Evolutionary conservation across 2,888 invertebrate species (phyloP).

Genomic region (Coronaproctus castanopsis): DNA sequence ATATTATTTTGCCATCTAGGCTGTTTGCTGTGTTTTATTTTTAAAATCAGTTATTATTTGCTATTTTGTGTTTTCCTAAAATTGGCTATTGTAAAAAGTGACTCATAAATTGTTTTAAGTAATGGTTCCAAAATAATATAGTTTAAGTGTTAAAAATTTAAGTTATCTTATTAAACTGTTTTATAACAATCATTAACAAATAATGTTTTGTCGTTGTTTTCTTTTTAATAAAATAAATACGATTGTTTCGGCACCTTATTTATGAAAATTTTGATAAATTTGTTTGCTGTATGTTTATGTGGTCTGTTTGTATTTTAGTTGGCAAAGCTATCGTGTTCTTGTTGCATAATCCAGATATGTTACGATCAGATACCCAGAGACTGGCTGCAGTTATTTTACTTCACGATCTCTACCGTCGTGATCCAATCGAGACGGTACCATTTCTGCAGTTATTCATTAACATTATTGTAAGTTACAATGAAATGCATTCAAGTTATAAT

Average conservation of each 20-base stretch:
- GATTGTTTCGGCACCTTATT: too few species aligned
- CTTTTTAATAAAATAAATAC: too few species aligned
- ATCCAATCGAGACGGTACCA: conserved; percentile 43
- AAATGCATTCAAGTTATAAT: too few species aligned
- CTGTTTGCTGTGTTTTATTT: background rate
- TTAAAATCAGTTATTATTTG: background rate
- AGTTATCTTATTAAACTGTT: too few species aligned
- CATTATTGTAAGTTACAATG: conserved; percentile 40
- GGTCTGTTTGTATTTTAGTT: conserved; percentile 33
- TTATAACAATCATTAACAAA: too few species aligned
- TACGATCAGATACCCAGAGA: conserved; percentile 43
- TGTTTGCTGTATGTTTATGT: too few species aligned
- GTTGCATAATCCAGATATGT: conserved; percentile 46
- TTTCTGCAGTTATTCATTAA: conserved; percentile 49
- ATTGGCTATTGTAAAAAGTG: too few species aligned
- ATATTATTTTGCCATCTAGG: background rate
- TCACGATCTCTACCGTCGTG: conserved; percentile 47
- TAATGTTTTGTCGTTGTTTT: too few species aligned
- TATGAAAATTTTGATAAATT: too few species aligned
- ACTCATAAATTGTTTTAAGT: too few species aligned
- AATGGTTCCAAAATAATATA: too few species aligned
- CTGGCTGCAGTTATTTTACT: conserved; percentile 45
- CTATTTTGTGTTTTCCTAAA: background rate
- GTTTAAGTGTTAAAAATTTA: too few species aligned
- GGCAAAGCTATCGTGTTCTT: conserved; percentile 39